A percentile compares a stretch with the other conserved stretches of the same genome.
phyloP scores from a whole-genome alignment of 1,140 invertebrate genomes.

The Drosophila auraria region DNA sequence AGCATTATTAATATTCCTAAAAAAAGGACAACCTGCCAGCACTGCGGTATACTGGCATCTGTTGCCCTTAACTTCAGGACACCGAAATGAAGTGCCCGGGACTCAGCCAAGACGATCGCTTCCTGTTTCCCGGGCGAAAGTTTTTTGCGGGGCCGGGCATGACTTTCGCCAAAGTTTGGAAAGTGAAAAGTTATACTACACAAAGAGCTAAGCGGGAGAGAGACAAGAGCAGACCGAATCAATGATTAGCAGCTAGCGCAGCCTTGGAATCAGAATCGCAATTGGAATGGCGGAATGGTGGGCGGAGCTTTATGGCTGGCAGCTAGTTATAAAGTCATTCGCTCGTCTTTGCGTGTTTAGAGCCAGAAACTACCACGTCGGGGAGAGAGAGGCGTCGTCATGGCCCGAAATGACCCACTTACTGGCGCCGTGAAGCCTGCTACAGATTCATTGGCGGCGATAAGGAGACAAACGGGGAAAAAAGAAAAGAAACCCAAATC shows the following conservation, averaged over 20 bases:
- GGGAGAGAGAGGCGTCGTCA: conserved; percentile 12
- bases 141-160: conserved; percentile 38
- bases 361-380: conserved; percentile 57
- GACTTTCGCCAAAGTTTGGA: conserved; percentile 57
- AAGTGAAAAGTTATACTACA: conserved; percentile 57
- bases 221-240: conserved; percentile 35
- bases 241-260: conserved; percentile 61
- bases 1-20: too few relatives aligned
- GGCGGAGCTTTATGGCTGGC: conserved; percentile 55
- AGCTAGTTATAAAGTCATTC: conserved; percentile 81
- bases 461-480: conserved; percentile 44
- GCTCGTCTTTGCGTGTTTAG: conserved; percentile 22
- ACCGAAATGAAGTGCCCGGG: conserved; percentile 42
- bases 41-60: conserved; percentile 21
- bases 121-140: conserved; percentile 50
- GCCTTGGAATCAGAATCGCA: conserved; percentile 48
- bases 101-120: conserved; percentile 62
- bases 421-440: conserved; percentile 44
- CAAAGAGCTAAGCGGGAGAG: not conserved
- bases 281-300: conserved; percentile 21
- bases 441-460: conserved; percentile 72
- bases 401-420: conserved; percentile 54
- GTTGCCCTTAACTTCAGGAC: conserved; percentile 47
- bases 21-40: not conserved
- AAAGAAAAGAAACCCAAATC: conserved; percentile 44